Conservation (phyloP, 2,113 vertebrate genomes). For the Myrmecophaga tridactyla region DNA sequence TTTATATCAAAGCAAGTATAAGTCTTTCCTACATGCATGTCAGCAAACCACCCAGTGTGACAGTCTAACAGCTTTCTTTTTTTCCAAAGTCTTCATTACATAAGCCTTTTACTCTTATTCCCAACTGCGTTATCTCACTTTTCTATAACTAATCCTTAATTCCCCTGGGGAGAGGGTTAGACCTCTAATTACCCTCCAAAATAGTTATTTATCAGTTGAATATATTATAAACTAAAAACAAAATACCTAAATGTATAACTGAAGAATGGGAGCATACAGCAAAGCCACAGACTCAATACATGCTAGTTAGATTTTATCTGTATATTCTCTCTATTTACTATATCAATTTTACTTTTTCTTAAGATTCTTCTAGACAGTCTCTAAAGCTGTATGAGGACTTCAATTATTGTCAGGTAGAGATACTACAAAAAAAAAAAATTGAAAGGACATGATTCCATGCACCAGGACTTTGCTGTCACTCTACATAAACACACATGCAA, state of each 20-base stretch:
- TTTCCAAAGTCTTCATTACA: background rate
- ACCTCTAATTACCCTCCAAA: background rate
- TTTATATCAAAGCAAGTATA: background rate
- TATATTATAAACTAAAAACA: constrained; percentile 19
- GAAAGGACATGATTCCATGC: background rate
- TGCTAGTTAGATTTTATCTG: background rate
- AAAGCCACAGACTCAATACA: background rate
- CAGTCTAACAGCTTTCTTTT: background rate
- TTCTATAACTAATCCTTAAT: background rate
- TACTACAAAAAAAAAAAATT: background rate
- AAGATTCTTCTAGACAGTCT: background rate
- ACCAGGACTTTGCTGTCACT: background rate
- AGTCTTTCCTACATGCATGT: background rate
- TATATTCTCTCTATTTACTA: background rate
- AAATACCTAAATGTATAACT: background rate
- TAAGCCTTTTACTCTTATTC: background rate
- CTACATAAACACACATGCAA: background rate
- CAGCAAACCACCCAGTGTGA: background rate
- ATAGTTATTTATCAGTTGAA: constrained; percentile 10
- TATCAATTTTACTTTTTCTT: background rate
- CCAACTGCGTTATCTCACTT: background rate
- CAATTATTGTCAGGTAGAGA: background rate
- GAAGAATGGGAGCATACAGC: background rate
- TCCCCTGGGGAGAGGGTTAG: background rate
- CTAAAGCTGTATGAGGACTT: background rate